Conservation (phyloP, 2,797 vertebrate genomes). For the Furcifer pardalis region DNA sequence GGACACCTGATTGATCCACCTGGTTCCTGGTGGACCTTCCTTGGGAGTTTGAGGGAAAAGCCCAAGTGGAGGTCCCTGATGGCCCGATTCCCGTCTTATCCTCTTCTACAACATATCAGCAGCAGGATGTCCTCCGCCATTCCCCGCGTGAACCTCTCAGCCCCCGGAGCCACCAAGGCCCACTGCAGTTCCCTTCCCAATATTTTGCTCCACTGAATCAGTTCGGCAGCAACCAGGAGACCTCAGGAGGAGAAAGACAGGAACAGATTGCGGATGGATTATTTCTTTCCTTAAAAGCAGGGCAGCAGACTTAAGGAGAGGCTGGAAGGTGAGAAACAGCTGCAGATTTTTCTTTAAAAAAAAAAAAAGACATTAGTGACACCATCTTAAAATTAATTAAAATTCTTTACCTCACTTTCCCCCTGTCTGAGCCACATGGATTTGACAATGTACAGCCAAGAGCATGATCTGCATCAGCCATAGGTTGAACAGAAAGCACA, state of each 20-base stretch:
- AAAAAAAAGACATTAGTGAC: conserved; percentile 38
- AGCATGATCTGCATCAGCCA: neutral
- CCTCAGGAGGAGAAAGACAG: conserved; percentile 48
- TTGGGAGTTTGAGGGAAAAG: neutral
- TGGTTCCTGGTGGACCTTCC: neutral
- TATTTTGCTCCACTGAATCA: conserved; percentile 64
- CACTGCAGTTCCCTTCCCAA: conserved; percentile 45
- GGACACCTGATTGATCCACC: neutral
- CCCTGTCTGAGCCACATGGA: no score
- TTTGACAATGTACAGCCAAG: neutral
- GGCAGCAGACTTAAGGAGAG: conserved; percentile 50
- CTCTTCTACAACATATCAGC: neutral
- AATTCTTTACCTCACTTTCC: neutral
- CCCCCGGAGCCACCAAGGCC: conserved; percentile 49
- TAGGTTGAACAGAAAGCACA: neutral
- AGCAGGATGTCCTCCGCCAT: conserved; percentile 6
- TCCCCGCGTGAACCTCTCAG: conserved; percentile 42
- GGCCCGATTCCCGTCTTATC: neutral
- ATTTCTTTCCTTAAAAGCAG: conserved; percentile 47
- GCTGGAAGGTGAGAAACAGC: conserved; percentile 50
- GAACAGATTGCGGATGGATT: conserved; percentile 61
- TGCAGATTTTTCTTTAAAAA: conserved; percentile 28
- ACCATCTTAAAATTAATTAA: conserved; percentile 9
- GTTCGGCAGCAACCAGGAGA: conserved; percentile 55
- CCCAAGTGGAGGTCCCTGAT: no score